Base-by-base conservation (phyloP, 1,140 invertebrate genomes). In the Tribolium madens region DNA sequence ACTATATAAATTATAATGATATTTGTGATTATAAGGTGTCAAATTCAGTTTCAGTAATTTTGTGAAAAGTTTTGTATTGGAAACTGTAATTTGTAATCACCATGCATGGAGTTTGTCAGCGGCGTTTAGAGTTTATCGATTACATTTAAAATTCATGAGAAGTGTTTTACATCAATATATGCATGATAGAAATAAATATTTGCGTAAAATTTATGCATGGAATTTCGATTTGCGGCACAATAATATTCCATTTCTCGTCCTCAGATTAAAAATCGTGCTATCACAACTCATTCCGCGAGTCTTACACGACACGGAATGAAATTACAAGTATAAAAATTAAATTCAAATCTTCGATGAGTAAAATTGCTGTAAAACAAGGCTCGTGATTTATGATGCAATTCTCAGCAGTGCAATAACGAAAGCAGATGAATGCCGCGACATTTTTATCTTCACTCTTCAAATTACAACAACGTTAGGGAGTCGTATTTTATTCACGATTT, bases 401-500 rank as follows among this genome's bases (percentile, higher is more conserved):
- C 57, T 13, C 57, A 10, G 53, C 26, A 15, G 10, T 48, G 36
- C 21, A n/a, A 17, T 71, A 47, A 47, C 14, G 36, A 72, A 72
- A 50, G 26, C 42, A 7, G 42, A n/a, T n/a, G 69, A 72, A 72
- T 72, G 26, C 42, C 1, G 42, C 13, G 46, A 48, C 46, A 72
- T 72, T 72, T 72, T 72, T 72, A 72, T 72, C 70, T 72, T 50
- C 70, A 72, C 52, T 52, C 42, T 72, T 72, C 70, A 72, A 72
- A 72, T 52, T 48, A 72, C 47, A 72, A 72, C 21, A 31, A 71
- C 42, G 42, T 71, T 71, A 71, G 14, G 31, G 31, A 48, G 46
- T 76, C 64, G 68, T 76, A 76, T 76, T 76, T 76, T 53, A 76
- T 17, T 33, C 15, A 26, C 36, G 47, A 76, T 36, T 50, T 76